These are phyloP conservation scores for Echiichthys vipera DNA, from an alignment of 2,797 vertebrate genomes.

Conservation along the genomic window DNA sequence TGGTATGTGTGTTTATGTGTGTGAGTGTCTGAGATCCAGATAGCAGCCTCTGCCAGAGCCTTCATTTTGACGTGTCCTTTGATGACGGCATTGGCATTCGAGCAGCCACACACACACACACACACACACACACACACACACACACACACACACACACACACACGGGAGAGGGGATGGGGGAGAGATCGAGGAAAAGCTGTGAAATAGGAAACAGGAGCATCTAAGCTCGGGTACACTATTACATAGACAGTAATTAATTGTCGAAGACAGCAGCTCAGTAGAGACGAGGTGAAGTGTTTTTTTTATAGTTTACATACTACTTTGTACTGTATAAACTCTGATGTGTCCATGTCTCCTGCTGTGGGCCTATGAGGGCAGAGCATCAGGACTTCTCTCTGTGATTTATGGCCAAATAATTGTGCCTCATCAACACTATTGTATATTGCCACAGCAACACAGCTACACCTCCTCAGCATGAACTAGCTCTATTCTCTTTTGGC, in stretches of 20 bases:
- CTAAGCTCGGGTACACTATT: conserved; percentile 63
- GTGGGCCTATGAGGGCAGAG: conserved; percentile 51
- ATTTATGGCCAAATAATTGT: conserved; percentile 82
- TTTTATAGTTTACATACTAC: conserved; percentile 34
- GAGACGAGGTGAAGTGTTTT: conserved; percentile 26
- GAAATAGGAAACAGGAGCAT: conserved; percentile 72
- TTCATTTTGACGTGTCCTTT: conserved; percentile 82
- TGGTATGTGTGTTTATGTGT: conserved; percentile 35
- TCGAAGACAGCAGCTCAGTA: conserved; percentile 40
- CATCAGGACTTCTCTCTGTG: conserved; percentile 60
- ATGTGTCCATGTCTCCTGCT: conserved; percentile 28
- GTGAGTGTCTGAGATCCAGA: conserved; percentile 55
- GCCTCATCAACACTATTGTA: conserved; percentile 82
- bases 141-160: conserved; percentile 29
- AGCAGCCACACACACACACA: conserved; percentile 42
- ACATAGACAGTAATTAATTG: conserved; percentile 65
- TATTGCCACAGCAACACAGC: conserved; percentile 56
- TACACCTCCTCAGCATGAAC: conserved; percentile 47
- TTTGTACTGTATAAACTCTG: conserved; percentile 33
- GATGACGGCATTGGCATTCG: conserved; percentile 80
- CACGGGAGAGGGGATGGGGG: conserved; percentile 27
- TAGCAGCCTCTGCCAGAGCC: conserved; percentile 66
- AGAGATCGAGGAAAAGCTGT: conserved; percentile 57
- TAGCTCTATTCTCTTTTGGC: conserved; percentile 48
- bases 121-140: conserved; percentile 35